Percentiles rank a stretch among this genome's conserved stretches.
phyloP scores from a whole-genome alignment of 2,888 invertebrate species.

The Tachina lurida region DNA sequence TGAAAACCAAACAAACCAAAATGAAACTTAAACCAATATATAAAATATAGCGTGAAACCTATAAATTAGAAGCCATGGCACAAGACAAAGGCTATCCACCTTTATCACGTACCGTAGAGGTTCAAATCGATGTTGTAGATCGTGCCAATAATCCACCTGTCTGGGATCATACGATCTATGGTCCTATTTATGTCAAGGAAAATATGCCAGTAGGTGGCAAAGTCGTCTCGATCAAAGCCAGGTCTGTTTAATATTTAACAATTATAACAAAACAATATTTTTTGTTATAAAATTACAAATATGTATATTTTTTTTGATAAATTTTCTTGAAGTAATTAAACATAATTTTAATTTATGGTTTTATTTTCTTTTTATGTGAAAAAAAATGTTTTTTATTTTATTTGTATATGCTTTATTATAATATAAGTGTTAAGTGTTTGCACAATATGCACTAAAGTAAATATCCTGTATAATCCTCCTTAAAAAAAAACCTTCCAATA shows the following conservation, averaged over 20 bases:
- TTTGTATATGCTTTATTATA: constrained; percentile 52
- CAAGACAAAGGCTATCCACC: constrained; percentile 98
- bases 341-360: constrained; percentile 13
- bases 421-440: constrained; percentile 68
- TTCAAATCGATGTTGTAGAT: constrained; percentile 99
- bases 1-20: constrained; percentile 58
- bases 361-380: constrained; percentile 27
- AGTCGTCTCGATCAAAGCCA: constrained; percentile 99
- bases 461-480: neutral
- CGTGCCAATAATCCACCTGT: constrained; percentile 98
- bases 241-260: constrained; percentile 88
- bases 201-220: constrained; percentile 98
- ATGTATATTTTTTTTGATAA: constrained; percentile 56
- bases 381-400: constrained; percentile 54
- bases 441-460: constrained; percentile 67
- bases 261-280: constrained; percentile 36
- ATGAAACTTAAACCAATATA: constrained; percentile 76
- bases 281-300: constrained; percentile 53
- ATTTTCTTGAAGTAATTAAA: constrained; percentile 45
- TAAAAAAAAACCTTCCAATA: constrained; percentile 9
- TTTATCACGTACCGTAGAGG: constrained; percentile 97
- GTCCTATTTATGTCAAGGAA: constrained; percentile 98
- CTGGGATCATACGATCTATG: constrained; percentile 98
- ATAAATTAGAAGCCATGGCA: constrained; percentile 99
- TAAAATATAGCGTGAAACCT: constrained; percentile 92